Evolutionary conservation across 1,140 invertebrate genomes (phyloP), one percentile per base, ranked within the genome.

Genomic region (Manduca sexta): DNA sequence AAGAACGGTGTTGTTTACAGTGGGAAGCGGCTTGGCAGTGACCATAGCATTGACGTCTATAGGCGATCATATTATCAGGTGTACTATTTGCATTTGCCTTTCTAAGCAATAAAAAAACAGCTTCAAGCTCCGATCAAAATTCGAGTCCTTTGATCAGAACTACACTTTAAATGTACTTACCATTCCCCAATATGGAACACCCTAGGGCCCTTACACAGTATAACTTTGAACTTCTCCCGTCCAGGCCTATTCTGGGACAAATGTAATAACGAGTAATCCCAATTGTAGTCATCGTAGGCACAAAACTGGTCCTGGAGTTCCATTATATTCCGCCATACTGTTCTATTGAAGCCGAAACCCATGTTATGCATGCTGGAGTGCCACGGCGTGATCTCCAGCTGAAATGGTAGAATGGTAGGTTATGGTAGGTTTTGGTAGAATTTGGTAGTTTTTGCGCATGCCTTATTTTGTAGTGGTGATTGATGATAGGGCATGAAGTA

Each of bases 181-280:
- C 97, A 99, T 90, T 99, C 97, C 10, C 98, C 98, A 67, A 99
- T 97, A 87, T 99, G 98, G 84, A 99, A 98, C 35, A 99, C 95
- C 45, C 97, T 84, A 0, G 97, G 96, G 2, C 95, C 95, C 62
- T 94, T 92, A 70, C 96, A 92, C 49, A 97, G 91, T 86, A 98
- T 92, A 0, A 95, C 93, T 53, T 92, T 91, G 31, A 98, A 89
- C 58, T 93, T 95, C 12, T 93, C 71, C 16, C 57, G 50, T 6
- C 90, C 88, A 49, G 97, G 86, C 81, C 97, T 97, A 53, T 92
- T 92, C 70, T 95, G 93, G 14, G 95, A 96, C 10, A 99, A 89
- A 80, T 98, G 93, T 60, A 98, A 93, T 54, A 99, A 82, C 15
- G 96, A 97, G 95, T 98, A 99, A 69, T 99, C 98, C 98, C 98